Percentiles rank a stretch among this genome's conserved stretches.
phyloP scores from a whole-genome alignment of 2,797 vertebrate genomes.

The Synanceia verrucosa region DNA sequence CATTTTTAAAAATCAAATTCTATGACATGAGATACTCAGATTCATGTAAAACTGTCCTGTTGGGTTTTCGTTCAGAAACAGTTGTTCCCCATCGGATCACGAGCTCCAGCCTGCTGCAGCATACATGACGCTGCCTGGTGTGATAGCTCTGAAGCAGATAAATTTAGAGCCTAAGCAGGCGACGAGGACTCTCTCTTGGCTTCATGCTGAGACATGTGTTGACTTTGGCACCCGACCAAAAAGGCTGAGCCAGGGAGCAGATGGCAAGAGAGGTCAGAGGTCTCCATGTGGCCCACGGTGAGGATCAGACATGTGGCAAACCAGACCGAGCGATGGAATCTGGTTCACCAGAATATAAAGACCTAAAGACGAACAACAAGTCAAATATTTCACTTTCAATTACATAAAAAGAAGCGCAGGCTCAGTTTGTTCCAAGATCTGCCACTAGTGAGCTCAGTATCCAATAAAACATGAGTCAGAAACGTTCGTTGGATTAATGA shows the following conservation, averaged over 20 bases:
- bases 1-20: too few relatives aligned
- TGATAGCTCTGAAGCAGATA: not conserved
- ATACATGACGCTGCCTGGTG: not conserved
- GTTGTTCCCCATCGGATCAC: not conserved
- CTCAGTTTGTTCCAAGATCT: constrained; percentile 7
- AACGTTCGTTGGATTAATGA: too few relatives aligned
- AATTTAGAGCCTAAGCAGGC: constrained; percentile 21
- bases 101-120: not conserved
- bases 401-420: too few relatives aligned
- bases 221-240: constrained; percentile 59
- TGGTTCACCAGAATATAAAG: not conserved
- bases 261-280: constrained; percentile 70
- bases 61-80: too few relatives aligned
- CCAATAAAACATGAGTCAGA: constrained; percentile 37
- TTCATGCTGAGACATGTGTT: constrained; percentile 64
- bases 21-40: too few relatives aligned
- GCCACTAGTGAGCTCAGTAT: not conserved
- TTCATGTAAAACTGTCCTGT: too few relatives aligned
- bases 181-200: constrained; percentile 20
- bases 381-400: too few relatives aligned
- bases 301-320: constrained; percentile 72
- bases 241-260: constrained; percentile 61
- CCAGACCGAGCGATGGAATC: constrained; percentile 23
- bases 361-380: too few relatives aligned
- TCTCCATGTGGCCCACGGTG: constrained; percentile 51